phyloP scores from a whole-genome alignment of 2,797 vertebrate species.

The Pelobates cultripes region DNA sequence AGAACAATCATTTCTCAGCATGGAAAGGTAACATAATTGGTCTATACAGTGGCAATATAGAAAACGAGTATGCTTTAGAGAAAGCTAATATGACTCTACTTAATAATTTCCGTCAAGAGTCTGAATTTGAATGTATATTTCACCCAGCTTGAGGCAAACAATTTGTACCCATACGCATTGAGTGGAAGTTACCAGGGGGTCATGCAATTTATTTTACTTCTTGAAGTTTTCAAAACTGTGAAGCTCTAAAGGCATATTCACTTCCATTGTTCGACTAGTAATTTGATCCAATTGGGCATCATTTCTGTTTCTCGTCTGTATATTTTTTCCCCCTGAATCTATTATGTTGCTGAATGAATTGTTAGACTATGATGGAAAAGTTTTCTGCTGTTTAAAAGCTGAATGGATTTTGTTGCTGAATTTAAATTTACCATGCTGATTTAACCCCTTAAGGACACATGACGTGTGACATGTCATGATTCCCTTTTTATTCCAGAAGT shows the following conservation, averaged over 20 bases:
- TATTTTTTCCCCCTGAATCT: slow-evolving; percentile 38
- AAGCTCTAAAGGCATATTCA: slow-evolving; percentile 65
- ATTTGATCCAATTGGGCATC: slow-evolving; percentile 69
- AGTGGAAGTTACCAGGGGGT: slow-evolving; percentile 73
- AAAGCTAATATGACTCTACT: slow-evolving; percentile 80
- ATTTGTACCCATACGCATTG: slow-evolving; percentile 74
- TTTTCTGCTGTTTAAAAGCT: slow-evolving; percentile 37
- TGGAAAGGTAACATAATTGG: slow-evolving; percentile 80
- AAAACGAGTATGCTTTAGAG: slow-evolving; percentile 77
- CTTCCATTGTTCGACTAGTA: slow-evolving; percentile 65
- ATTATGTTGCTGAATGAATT: slow-evolving; percentile 53
- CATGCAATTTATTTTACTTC: slow-evolving; percentile 75
- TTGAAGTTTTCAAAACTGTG: slow-evolving; percentile 71
- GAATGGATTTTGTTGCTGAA: slow-evolving; percentile 43
- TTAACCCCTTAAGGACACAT: no score
- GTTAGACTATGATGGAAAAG: slow-evolving; percentile 59
- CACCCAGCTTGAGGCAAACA: slow-evolving; percentile 80
- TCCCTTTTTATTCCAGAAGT: no score
- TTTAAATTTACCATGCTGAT: slow-evolving; percentile 22
- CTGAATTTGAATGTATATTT: slow-evolving; percentile 80
- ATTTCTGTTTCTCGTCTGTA: slow-evolving; percentile 44
- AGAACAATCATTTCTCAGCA: slow-evolving; percentile 80
- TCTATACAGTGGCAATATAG: slow-evolving; percentile 76
- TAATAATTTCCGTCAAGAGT: slow-evolving; percentile 81
- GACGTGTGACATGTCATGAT: no score